Base-by-base conservation (phyloP, 2,113 vertebrate species). In the Gymnogyps californianus region DNA sequence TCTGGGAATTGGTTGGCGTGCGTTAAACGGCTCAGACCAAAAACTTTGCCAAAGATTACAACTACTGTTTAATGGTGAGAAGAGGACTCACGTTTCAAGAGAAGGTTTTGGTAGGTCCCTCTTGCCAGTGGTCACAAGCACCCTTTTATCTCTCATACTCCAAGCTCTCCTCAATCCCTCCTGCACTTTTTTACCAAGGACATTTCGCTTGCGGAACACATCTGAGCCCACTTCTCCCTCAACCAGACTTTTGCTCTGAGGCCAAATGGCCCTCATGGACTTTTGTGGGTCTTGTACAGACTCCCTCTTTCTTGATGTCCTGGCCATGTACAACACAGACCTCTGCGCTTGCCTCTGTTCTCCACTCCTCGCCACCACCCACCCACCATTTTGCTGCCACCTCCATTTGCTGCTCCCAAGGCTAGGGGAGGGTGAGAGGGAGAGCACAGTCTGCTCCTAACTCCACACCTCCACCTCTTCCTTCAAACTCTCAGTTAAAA, bases 61-160 rank as follows among this genome's bases (percentile, higher is more conserved):
- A 25, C 34, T 25, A 8, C 29, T 7, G 4, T 61, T 34, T 40
- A 54, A 76, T 13, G 19, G 24, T 62, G 64, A 69, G 29, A 16
- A n/a, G 19, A 62, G 6, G 24, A 15, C 28, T 26, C 15, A 20
- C 2, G 0, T n/a, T 77, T 21, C 29, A 54, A 36, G 49, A 57
- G 31, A 11, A 58, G 17, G 29, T 44, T 47, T 47, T n/a, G 9
- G 24, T 76, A 54, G 54, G 29, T 26, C 31, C n/a, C 21, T 34
- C 25, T 70, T 55, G 64, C 9, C 1, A 0, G 9, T 1, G 3
- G 7, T 46, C 19, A 52, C 22, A 54, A 61, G 24, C 17, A 9
- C 18, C 14, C 25, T 90, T 70, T 51, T 65, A 42, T 66, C 26
- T 77, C 40, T n/a, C n/a, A 16, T 29, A 13, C 25, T 6, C 19